Base-by-base conservation (phyloP, 2,888 invertebrate genomes). In the Amitus sp. region DNA sequence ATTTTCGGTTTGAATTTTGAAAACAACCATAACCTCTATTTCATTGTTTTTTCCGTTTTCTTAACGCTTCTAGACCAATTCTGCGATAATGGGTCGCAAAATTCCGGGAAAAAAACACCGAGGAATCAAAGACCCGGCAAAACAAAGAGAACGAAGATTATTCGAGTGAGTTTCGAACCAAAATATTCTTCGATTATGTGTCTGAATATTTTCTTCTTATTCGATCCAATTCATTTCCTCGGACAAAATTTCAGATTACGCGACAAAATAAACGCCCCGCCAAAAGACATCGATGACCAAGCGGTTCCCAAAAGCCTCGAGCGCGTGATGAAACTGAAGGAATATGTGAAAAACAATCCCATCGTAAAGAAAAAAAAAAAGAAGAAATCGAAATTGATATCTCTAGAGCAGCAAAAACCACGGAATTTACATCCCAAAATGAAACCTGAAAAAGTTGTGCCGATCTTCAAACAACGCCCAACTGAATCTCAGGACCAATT, bases 71-170 rank as follows among this genome's bases (percentile, higher is more conserved):
- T n/a, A n/a, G n/a, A n/a, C n/a, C n/a, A n/a, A n/a, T 23, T 23
- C 23, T 23, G 23, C 12, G n/a, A 43, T 12, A 79, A 90, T 90
- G 89, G 88, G 89, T 43, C 84, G 93, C 45, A 93, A 93, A 87
- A 93, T 93, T 75, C 93, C 93, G 19, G 90, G 90, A 19, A 89
- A 90, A 69, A 93, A 92, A 79, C 93, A 93, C 74, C 87, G 87
- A 63, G 92, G 91, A 17, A 86, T 92, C 1, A 90, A 90, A 75
- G 93, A 94, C 83, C 92, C 92, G 1, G 79, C 89, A 18, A 87
- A 88, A 72, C 93, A 94, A 78, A 86, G 86, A 65, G 88, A 86
- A 5, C 84, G 84, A 70, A 85, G 89, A 64, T 79, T 87, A 46
- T 84, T 86, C 70, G 87, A 86, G 93, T 93, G 85, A 73, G 76